Evolutionary conservation across 2,888 invertebrate species (phyloP), one percentile per base, ranked within the genome.

Genomic region (Coremacera marginata): DNA sequence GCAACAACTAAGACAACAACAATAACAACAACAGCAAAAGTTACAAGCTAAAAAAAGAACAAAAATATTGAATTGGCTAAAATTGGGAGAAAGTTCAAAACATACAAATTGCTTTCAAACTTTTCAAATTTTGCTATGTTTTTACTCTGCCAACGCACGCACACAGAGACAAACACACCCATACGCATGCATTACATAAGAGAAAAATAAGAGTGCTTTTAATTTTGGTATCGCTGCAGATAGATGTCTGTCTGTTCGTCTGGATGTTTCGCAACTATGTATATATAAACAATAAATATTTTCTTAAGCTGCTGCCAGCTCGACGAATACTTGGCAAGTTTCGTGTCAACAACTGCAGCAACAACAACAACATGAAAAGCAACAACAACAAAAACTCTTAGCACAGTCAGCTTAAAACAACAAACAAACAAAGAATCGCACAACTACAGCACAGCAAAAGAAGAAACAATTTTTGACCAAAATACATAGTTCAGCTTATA

Each of bases 51-150:
- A 37, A 73, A 73, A 44, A 67, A 25, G 34, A 34, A 31, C 19
- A 11, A 22, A n/a, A 44, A 34, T 34, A 19, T 19, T 71, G 37
- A 71, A 71, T 55, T 71, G 72, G 72, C 27, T 49, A 25, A 37
- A 62, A 62, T 62, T n/a, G n/a, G 16, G n/a, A 25, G 9, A 62
- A 72, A 72, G 72, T 62, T 44, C 27, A 62, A 19, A 57, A 5
- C 25, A 60, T 27, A 44, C 19, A 62, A 72, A 44, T 62, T 71
- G 34, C 57, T 60, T 19, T 22, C 16, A 37, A 72, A 60, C 62
- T 72, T 72, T 60, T 60, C 44, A 72, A 72, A 72, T 60, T 62
- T 72, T 57, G 55, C 57, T 22, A 25, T 60, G 57, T 60, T 22
- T 60, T 60, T 25, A 3, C 25, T 22, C 22, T 25, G 25, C 25